phyloP scores from a whole-genome alignment of 2,888 invertebrate genomes.

The Tyria jacobaeae region DNA sequence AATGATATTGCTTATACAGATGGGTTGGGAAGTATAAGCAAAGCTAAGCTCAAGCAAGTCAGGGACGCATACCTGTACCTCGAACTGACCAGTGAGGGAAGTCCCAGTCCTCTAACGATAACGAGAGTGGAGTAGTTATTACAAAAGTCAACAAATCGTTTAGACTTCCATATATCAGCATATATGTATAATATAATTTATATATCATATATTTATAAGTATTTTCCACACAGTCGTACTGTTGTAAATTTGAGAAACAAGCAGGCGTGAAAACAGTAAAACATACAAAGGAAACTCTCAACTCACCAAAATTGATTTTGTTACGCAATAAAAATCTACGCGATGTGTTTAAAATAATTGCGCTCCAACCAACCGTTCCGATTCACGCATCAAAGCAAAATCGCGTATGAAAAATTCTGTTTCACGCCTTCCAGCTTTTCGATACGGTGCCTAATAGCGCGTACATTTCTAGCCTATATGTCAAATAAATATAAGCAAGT shows the following conservation, averaged over 20 bases:
- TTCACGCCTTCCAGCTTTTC: conserved; percentile 33
- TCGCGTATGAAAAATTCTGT: conserved; percentile 28
- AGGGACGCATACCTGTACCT: too few relatives aligned
- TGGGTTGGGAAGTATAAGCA: too few relatives aligned
- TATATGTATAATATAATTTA: too few relatives aligned
- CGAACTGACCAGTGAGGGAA: too few relatives aligned
- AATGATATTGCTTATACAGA: too few relatives aligned
- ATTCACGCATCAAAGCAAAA: conserved; percentile 33
- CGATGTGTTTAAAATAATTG: conserved; percentile 41
- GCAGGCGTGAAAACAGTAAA: background rate
- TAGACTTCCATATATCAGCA: too few relatives aligned
- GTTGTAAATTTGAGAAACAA: background rate
- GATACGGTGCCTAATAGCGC: conserved; percentile 40
- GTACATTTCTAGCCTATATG: conserved; percentile 46
- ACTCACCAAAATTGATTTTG: conserved; percentile 18
- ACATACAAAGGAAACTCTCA: conserved; percentile 13
- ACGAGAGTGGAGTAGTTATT: too few relatives aligned
- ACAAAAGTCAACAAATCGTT: too few relatives aligned
- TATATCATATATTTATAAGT: too few relatives aligned
- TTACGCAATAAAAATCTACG: conserved; percentile 27
- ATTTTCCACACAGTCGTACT: background rate
- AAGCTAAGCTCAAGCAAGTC: too few relatives aligned
- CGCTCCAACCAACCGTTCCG: conserved; percentile 32
- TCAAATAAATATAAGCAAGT: conserved; percentile 39
- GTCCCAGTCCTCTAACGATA: too few relatives aligned